Evolutionary conservation across 2,888 invertebrate genomes (phyloP).

Genomic region (Andrena minutula): DNA sequence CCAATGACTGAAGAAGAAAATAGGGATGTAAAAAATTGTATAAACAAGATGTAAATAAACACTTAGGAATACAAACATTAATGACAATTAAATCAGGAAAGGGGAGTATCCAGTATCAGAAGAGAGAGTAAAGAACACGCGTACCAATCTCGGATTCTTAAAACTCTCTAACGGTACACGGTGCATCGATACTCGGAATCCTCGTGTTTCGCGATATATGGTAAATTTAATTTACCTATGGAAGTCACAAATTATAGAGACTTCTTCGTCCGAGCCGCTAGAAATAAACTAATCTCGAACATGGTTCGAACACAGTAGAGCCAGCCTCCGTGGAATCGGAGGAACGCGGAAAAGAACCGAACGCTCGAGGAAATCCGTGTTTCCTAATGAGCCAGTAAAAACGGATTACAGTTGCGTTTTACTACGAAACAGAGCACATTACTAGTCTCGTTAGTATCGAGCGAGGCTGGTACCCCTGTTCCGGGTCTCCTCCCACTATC

Average conservation of each 20-base stretch:
- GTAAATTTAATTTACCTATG: neutral
- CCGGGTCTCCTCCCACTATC: neutral
- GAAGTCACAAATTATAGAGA: neutral
- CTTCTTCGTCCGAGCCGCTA: neutral
- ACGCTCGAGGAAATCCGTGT: constrained; percentile 13
- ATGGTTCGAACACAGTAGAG: neutral
- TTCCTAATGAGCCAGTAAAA: constrained; percentile 33
- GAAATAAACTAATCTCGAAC: constrained; percentile 8
- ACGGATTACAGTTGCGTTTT: constrained; percentile 44
- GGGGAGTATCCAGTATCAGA: neutral
- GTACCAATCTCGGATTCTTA: neutral
- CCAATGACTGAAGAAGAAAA: no score
- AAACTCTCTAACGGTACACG: neutral
- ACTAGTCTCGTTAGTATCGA: constrained; percentile 45
- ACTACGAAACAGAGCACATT: constrained; percentile 29
- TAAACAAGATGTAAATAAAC: no score
- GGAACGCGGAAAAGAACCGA: constrained; percentile 17
- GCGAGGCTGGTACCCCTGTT: constrained; percentile 13
- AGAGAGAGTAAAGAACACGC: neutral
- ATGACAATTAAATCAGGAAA: neutral
- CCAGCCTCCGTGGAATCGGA: neutral
- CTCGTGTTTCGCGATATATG: neutral
- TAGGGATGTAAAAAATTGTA: no score
- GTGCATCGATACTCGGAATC: neutral
- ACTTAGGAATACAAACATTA: no score